Percentiles rank a stretch among this genome's conserved stretches.
Conservation (phyloP, 2,113 vertebrate genomes). For the Anthoscopus minutus region DNA sequence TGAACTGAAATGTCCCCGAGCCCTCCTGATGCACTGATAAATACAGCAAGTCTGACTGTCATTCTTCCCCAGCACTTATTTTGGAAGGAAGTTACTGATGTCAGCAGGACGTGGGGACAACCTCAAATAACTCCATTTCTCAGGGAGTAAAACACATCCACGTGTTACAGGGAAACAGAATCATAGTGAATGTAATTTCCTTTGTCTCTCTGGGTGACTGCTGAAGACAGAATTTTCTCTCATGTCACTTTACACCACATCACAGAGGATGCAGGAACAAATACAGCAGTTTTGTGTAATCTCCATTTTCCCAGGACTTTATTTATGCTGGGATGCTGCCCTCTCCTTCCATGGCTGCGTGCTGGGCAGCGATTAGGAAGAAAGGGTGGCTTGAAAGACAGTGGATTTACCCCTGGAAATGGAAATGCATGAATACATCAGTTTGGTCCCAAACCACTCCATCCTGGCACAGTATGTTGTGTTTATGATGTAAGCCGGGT, state of each 20-base stretch:
- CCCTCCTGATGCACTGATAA: neutral
- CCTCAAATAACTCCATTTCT: neutral
- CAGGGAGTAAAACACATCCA: neutral
- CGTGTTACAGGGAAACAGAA: neutral
- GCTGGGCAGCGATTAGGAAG: neutral
- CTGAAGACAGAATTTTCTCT: neutral
- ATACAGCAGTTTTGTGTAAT: neutral
- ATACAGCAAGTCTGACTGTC: neutral
- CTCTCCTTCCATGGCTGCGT: neutral
- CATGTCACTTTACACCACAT: neutral
- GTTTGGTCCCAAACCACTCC: neutral
- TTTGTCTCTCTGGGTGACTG: neutral
- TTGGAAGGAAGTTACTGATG: slow-evolving; percentile 18
- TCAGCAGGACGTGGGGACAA: neutral
- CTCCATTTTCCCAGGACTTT: neutral
- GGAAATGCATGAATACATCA: neutral
- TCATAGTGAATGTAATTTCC: neutral
- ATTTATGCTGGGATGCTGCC: neutral
- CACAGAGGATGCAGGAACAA: neutral
- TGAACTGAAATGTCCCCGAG: neutral
- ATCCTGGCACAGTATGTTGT: neutral
- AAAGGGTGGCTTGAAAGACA: neutral
- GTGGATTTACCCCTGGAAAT: neutral
- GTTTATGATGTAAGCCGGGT: neutral
- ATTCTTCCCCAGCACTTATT: neutral